Base-by-base conservation (phyloP, 2,888 invertebrate species). In the Epirrhoe tristata region DNA sequence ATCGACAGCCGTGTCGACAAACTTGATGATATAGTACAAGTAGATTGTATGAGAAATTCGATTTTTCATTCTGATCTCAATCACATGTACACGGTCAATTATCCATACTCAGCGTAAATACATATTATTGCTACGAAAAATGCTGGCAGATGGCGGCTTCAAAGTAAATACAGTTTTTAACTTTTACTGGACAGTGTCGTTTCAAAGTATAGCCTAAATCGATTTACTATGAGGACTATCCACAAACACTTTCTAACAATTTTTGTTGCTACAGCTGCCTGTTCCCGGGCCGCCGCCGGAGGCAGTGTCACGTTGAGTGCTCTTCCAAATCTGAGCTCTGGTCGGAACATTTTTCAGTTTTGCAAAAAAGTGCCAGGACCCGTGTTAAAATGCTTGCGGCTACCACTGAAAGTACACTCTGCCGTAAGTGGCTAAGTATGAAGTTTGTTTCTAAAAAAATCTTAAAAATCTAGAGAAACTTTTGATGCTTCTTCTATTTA, bases 211-310 rank as follows among this genome's bases (percentile, higher is more conserved):
- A 36, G 10, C 10, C 1, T 8, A 36, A 36, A 36, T 10, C 36
- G 1, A 36, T 36, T 36, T 36, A 36, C 10, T 36, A 36, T 10
- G 6, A 8, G 36, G 36, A 36, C n/a, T 16, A 16, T 14, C 16
- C 4, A 48, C 14, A 48, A 48, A 48, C 48, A 24, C 54, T 56
- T 56, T 46, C 52, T 58, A 56, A 63, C 43, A 56, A 48, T 59
- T 56, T 24, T 67, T 60, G 53, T 56, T 53, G 46, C 60, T 54
- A 70, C 74, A 77, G 73, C 71, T 54, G 72, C 73, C 67, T 72
- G 73, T 74, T 74, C 71, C 66, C 63, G 57, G 48, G 46, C 36
- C 39, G 46, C 36, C 39, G 60, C 67, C 55, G 48, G 46, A 34
- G 64, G 64, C 63, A 57, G 34, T 61, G 58, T 68, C 64, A 65